These are phyloP conservation scores for Ferrisia virgata DNA, from an alignment of 2,888 invertebrate species.

Conservation along the genomic window DNA sequence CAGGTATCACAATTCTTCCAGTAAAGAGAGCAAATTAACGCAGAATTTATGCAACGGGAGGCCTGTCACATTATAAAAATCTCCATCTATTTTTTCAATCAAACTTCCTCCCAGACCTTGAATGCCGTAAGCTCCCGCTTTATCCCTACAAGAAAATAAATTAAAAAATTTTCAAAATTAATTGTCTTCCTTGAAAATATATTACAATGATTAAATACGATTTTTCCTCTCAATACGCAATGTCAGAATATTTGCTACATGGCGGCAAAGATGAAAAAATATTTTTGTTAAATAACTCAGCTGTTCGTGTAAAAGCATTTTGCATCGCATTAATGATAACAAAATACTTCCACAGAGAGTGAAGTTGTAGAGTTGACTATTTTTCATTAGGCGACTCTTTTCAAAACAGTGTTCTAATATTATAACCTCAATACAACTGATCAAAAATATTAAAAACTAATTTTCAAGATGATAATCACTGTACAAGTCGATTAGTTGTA, in stretches of 20 bases:
- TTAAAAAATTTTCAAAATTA: not conserved
- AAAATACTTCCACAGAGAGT: not conserved
- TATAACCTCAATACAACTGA: too few relatives aligned
- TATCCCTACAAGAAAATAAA: conserved; percentile 61
- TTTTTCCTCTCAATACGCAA: too few relatives aligned
- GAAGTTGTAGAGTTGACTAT: not conserved
- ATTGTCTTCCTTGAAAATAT: not conserved
- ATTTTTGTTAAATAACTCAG: too few relatives aligned
- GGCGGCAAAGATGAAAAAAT: not conserved
- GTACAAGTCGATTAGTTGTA: too few relatives aligned
- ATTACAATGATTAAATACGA: not conserved
- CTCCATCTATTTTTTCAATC: conserved; percentile 75
- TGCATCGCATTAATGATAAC: not conserved
- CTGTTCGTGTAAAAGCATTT: too few relatives aligned
- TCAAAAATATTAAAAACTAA: too few relatives aligned
- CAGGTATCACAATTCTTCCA: conserved; percentile 29
- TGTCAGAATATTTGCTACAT: not conserved
- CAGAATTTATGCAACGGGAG: conserved; percentile 65
- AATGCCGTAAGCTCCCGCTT: conserved; percentile 90
- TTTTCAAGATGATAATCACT: too few relatives aligned
- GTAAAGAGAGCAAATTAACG: conserved; percentile 19
- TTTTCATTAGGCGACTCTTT: not conserved
- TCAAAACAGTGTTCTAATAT: not conserved
- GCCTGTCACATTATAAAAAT: conserved; percentile 86
- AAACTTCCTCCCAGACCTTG: conserved; percentile 82